Evolutionary conservation across 2,888 invertebrate genomes (phyloP).

Genomic region (Maniola hyperantus): DNA sequence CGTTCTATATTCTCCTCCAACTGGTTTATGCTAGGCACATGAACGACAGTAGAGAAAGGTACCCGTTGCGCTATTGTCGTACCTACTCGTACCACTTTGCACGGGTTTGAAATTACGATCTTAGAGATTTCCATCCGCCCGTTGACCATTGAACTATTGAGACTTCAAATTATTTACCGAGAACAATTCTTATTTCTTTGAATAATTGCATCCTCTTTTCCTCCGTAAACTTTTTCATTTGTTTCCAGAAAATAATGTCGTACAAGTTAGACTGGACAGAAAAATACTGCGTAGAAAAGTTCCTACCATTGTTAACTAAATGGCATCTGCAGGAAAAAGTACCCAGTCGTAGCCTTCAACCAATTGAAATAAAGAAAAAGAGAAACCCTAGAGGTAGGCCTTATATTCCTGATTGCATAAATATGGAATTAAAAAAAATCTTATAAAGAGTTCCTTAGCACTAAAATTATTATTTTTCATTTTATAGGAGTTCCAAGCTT

Average conservation of each 20-base stretch:
- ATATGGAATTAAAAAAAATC: too few relatives aligned
- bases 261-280: slow-evolving; percentile 88
- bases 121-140: too few relatives aligned
- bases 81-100: too few relatives aligned
- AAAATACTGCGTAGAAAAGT: slow-evolving; percentile 89
- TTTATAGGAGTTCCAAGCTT: slow-evolving; percentile 85
- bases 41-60: too few relatives aligned
- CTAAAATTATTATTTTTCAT: neutral
- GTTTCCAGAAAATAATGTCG: slow-evolving; percentile 84
- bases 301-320: slow-evolving; percentile 88
- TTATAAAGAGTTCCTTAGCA: too few relatives aligned
- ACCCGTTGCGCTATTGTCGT: too few relatives aligned
- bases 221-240: neutral
- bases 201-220: neutral
- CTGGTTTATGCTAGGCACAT: too few relatives aligned
- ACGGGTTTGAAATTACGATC: too few relatives aligned
- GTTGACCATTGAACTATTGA: too few relatives aligned
- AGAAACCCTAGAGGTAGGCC: slow-evolving; percentile 75
- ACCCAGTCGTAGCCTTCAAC: slow-evolving; percentile 58
- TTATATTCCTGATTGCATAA: neutral
- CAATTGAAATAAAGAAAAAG: slow-evolving; percentile 67
- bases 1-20: too few relatives aligned
- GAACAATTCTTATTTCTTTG: neutral
- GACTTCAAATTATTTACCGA: neutral
- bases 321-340: slow-evolving; percentile 86